Percentiles rank a stretch among this genome's conserved stretches.
Conservation (phyloP, 2,888 invertebrate genomes). For the Drosophila paranaensis region DNA sequence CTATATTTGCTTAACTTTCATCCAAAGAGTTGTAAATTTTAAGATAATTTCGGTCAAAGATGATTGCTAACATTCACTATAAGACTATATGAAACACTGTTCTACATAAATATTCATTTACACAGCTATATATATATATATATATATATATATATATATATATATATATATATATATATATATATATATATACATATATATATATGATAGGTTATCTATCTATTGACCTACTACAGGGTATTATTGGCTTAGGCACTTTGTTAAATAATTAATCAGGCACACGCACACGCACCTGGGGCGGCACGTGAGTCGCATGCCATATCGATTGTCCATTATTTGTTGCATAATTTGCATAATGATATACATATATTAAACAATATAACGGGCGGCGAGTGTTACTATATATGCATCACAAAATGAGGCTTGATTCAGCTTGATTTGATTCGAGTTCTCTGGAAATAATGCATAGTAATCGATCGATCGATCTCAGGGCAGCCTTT, state of each 20-base stretch:
- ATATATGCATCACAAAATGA: background rate
- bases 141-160: too few relatives aligned
- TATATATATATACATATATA: too few relatives aligned
- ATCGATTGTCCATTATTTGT: constrained; percentile 7
- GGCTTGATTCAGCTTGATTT: background rate
- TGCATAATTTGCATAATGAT: constrained; percentile 7
- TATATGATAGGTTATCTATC: background rate
- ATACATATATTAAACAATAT: background rate
- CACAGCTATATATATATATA: too few relatives aligned
- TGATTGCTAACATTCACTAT: too few relatives aligned
- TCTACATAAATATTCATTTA: too few relatives aligned
- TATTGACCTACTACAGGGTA: background rate
- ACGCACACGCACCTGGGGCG: background rate
- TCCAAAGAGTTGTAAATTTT: too few relatives aligned
- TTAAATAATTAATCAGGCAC: background rate
- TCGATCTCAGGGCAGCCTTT: background rate
- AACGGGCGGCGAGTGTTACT: background rate
- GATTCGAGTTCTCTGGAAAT: background rate
- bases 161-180: too few relatives aligned
- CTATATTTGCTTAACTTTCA: too few relatives aligned
- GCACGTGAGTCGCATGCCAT: background rate
- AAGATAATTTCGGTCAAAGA: too few relatives aligned
- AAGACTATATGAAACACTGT: too few relatives aligned
- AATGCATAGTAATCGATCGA: too few relatives aligned
- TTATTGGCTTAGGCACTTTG: background rate